These are phyloP conservation scores for Cynopterus sphinx DNA, from an alignment of 2,797 vertebrate genomes.

Conservation along the genomic window DNA sequence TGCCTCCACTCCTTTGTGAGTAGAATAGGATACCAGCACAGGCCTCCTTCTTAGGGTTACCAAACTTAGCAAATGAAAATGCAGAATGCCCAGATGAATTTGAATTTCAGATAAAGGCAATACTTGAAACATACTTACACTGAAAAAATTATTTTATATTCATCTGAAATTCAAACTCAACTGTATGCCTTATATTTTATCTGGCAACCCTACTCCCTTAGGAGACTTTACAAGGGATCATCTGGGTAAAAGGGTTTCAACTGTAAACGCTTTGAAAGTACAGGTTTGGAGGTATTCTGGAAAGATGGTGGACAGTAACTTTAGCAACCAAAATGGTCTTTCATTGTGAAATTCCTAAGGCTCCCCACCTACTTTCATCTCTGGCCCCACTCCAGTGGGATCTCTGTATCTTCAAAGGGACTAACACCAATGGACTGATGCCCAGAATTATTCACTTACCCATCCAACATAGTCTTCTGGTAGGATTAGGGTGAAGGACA, in stretches of 20 bases:
- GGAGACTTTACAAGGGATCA: background rate
- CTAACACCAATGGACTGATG: rapidly evolving
- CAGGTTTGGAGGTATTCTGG: background rate
- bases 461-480: background rate
- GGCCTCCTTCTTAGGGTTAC: background rate
- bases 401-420: background rate
- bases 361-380: background rate
- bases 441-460: background rate
- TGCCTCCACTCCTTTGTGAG: background rate
- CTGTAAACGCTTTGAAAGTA: background rate
- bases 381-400: background rate
- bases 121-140: background rate
- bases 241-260: background rate
- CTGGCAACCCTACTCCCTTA: background rate
- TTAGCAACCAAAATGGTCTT: background rate
- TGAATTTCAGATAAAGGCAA: background rate
- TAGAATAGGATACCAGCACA: background rate
- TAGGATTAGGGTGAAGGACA: background rate
- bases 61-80: background rate
- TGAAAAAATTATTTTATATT: background rate
- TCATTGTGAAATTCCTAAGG: background rate
- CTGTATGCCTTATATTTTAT: background rate
- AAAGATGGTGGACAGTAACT: background rate
- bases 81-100: background rate
- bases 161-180: background rate